These are phyloP conservation scores for Dendrolimus punctatus DNA, from an alignment of 1,140 invertebrate genomes.

Conservation along the genomic window DNA sequence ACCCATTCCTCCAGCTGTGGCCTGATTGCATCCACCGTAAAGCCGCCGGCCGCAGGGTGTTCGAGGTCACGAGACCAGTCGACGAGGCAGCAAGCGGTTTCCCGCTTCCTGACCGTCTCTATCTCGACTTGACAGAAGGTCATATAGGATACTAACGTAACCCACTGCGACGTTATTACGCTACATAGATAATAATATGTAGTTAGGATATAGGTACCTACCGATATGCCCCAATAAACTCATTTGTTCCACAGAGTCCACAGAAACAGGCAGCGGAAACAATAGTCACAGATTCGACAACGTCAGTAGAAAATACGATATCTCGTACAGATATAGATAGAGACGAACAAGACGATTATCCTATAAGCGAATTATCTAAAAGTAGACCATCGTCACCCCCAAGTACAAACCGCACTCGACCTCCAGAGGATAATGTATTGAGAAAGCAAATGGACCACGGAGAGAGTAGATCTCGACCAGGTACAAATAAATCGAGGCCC, in stretches of 20 bases:
- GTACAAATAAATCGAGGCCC: conserved; percentile 38
- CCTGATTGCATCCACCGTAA: too few species aligned
- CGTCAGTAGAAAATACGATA: conserved; percentile 27
- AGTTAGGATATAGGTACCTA: not conserved
- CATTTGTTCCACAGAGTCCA: conserved; percentile 21
- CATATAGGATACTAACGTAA: too few species aligned
- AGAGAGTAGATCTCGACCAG: conserved; percentile 22
- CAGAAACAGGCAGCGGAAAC: conserved; percentile 30
- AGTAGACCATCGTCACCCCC: conserved; percentile 22
- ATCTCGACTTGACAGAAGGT: too few species aligned
- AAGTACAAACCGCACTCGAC: conserved; percentile 18
- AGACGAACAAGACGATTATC: conserved; percentile 24
- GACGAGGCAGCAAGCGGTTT: too few species aligned
- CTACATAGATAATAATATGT: too few species aligned
- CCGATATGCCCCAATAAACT: not conserved
- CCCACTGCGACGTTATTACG: too few species aligned
- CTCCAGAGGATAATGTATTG: conserved; percentile 21
- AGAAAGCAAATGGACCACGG: conserved; percentile 35
- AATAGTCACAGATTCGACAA: conserved; percentile 27
- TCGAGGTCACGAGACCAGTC: too few species aligned
- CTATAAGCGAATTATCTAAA: conserved; percentile 12
- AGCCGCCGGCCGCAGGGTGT: too few species aligned
- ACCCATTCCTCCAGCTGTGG: too few species aligned
- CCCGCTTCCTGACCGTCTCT: too few species aligned
- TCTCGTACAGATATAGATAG: conserved; percentile 34